Evolutionary conservation across 2,113 vertebrate genomes (phyloP).

Genomic region (Turnix velox): DNA sequence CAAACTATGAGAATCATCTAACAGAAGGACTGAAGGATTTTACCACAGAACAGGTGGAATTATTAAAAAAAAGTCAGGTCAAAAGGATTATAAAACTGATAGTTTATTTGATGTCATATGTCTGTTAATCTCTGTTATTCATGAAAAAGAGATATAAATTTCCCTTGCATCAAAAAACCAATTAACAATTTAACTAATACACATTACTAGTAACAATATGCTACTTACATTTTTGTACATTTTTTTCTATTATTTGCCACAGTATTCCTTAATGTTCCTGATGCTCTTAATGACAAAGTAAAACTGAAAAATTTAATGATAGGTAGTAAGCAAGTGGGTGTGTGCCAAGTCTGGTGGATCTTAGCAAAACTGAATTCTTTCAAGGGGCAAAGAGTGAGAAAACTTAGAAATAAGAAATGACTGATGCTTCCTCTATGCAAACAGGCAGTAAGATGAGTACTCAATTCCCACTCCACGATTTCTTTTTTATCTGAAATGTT

Average conservation of each 20-base stretch:
- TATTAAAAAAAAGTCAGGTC: not conserved
- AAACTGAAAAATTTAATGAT: not conserved
- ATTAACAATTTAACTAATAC: not conserved
- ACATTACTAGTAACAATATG: not conserved
- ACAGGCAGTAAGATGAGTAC: not conserved
- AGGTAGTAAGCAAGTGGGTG: not conserved
- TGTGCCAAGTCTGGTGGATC: not conserved
- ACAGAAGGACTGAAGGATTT: not conserved
- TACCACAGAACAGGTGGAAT: not conserved
- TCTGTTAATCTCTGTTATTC: not conserved
- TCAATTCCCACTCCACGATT: too few relatives aligned
- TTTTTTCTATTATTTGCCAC: not conserved
- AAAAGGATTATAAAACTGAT: not conserved
- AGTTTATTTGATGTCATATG: not conserved
- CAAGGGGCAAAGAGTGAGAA: not conserved
- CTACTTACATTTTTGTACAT: not conserved
- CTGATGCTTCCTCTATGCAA: not conserved
- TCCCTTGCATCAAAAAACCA: not conserved
- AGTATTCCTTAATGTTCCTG: not conserved
- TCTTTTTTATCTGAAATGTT: not conserved
- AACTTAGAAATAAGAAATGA: not conserved
- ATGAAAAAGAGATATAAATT: not conserved
- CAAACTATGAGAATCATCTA: too few relatives aligned
- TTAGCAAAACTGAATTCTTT: not conserved
- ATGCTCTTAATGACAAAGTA: not conserved